These are phyloP conservation scores for Seladonia tumulorum DNA, from an alignment of 2,888 invertebrate genomes.

Conservation along the genomic window DNA sequence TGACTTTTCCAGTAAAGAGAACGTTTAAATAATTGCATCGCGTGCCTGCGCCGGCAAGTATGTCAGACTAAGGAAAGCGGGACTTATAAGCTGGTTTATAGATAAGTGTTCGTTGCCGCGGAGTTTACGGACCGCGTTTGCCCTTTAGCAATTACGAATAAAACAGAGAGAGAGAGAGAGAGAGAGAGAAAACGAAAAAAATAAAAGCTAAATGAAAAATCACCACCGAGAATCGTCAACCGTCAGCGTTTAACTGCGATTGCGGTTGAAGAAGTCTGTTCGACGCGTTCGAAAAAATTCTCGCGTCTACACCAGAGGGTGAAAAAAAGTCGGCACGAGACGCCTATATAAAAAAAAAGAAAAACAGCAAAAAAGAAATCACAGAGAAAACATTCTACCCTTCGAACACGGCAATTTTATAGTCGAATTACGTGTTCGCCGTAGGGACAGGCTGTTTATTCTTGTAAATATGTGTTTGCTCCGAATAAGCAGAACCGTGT, in stretches of 20 bases:
- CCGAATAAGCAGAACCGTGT: background rate
- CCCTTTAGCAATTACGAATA: background rate
- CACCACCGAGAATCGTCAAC: background rate
- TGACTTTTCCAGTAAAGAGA: conserved; percentile 4
- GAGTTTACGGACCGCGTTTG: background rate
- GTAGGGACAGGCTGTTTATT: background rate
- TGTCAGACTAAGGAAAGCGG: background rate
- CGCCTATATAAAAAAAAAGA: too few relatives aligned
- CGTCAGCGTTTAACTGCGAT: background rate
- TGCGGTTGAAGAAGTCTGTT: background rate
- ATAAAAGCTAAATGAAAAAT: background rate
- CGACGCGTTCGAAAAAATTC: background rate
- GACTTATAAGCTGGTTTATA: background rate
- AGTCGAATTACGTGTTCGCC: background rate
- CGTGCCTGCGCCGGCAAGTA: background rate
- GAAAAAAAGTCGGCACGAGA: background rate
- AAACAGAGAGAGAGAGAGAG: background rate
- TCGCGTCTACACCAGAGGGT: background rate
- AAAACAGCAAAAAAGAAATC: background rate
- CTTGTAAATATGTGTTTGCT: conserved; percentile 37
- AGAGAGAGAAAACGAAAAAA: background rate
- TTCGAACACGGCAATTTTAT: background rate
- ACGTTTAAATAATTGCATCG: conserved; percentile 11
- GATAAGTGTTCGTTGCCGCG: background rate
- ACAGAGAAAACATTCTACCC: background rate